A percentile compares a stretch with the other conserved stretches of the same genome.
Conservation (phyloP, 2,888 invertebrate genomes). For the Caenorhabditis angaria region DNA sequence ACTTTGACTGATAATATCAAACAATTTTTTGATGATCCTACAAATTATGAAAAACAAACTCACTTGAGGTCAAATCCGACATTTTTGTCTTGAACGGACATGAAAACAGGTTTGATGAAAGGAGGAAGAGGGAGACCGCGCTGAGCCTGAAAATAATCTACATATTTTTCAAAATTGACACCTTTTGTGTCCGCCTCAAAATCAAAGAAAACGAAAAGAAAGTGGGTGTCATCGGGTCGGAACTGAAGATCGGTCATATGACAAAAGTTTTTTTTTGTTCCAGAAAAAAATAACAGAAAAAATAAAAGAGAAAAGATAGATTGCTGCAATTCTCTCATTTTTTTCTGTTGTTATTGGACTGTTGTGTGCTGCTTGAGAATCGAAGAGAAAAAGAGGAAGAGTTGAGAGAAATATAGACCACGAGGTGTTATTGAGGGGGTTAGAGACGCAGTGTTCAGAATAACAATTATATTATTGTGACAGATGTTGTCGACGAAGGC, state of each 20-base stretch:
- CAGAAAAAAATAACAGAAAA: background rate
- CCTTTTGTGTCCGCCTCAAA: no score
- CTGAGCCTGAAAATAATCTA: slow-evolving; percentile 47
- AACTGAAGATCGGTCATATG: background rate
- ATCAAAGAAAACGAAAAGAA: no score
- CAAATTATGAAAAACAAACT: no score
- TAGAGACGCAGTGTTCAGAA: background rate
- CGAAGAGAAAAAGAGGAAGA: background rate
- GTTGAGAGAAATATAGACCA: slow-evolving; percentile 1
- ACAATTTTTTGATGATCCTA: no score
- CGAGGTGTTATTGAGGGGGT: background rate
- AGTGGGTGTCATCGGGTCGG: no score
- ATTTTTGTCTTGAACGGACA: slow-evolving; percentile 46
- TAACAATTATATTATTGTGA: slow-evolving; percentile 2
- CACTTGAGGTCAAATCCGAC: slow-evolving; percentile 48
- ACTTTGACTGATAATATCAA: no score
- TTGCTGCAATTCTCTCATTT: no score
- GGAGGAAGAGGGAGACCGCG: slow-evolving; percentile 50
- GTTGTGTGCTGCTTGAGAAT: background rate
- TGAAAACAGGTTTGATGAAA: slow-evolving; percentile 45
- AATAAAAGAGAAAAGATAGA: slow-evolving; percentile 1
- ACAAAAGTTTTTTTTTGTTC: background rate
- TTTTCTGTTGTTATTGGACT: background rate
- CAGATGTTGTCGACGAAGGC: background rate
- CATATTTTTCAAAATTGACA: no score